phyloP scores from a whole-genome alignment of 2,113 vertebrate genomes.

The Oreocharis arfaki region DNA sequence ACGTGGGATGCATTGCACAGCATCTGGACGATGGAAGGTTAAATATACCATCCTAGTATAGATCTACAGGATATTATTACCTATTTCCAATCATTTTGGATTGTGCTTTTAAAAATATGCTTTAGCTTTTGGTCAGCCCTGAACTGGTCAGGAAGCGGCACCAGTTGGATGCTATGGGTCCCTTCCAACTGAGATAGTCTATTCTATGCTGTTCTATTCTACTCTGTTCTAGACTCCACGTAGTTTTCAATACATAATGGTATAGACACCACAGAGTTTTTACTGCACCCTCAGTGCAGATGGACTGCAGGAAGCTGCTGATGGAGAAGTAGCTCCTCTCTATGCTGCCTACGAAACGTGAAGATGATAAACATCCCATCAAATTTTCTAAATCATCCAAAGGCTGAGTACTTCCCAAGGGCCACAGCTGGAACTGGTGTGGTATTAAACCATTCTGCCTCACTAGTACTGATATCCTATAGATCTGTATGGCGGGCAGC shows the following conservation, averaged over 20 bases:
- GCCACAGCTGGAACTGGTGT: neutral
- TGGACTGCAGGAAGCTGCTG: neutral
- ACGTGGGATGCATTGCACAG: fast-evolving
- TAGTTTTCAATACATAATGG: no score
- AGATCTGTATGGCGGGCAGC: fast-evolving
- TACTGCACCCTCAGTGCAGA: neutral
- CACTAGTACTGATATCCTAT: neutral
- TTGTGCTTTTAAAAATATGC: fast-evolving
- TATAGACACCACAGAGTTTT: neutral
- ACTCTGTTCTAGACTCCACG: neutral
- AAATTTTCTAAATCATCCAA: neutral
- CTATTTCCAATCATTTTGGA: fast-evolving
- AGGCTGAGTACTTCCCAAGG: neutral
- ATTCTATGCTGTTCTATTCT: fast-evolving
- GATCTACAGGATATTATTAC: neutral
- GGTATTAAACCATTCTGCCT: neutral
- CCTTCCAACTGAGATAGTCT: neutral
- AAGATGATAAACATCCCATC: neutral
- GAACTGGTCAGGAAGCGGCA: neutral
- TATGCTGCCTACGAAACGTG: fast-evolving
- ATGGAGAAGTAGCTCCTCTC: neutral
- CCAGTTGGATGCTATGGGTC: neutral
- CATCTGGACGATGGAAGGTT: neutral
- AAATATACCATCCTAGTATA: neutral
- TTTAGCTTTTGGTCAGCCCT: neutral